phyloP scores from a whole-genome alignment of 2,797 vertebrate species.

The Aplochiton taeniatus region DNA sequence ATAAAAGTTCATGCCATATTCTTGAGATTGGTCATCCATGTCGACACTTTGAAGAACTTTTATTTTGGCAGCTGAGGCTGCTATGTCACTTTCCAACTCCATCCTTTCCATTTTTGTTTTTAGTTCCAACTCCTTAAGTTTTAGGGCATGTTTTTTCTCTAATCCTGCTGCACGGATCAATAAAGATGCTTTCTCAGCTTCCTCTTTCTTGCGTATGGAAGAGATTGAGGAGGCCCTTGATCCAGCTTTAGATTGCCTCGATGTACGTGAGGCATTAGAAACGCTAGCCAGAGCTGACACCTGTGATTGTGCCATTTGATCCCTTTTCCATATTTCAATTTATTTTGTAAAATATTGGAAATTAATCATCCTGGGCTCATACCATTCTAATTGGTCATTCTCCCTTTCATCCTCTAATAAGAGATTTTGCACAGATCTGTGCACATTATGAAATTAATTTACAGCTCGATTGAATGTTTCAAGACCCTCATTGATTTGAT shows the following conservation, averaged over 20 bases:
- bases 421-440: slow-evolving; percentile 8
- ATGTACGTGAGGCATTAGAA: background rate
- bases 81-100: background rate
- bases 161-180: slow-evolving; percentile 1
- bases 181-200: background rate
- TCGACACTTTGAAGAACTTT: too few species aligned
- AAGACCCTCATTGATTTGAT: background rate
- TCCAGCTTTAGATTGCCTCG: background rate
- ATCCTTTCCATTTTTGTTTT: slow-evolving; percentile 8
- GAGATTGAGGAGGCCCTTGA: background rate
- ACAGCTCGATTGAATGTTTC: background rate
- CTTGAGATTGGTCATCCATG: too few species aligned
- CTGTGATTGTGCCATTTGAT: background rate
- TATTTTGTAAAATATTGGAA: slow-evolving; percentile 6
- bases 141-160: background rate
- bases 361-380: slow-evolving; percentile 12
- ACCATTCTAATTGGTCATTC: slow-evolving; percentile 9
- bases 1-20: too few species aligned
- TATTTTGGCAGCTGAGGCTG: background rate
- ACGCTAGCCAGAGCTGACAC: background rate
- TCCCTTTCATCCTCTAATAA: slow-evolving; percentile 13
- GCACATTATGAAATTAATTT: background rate
- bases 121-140: background rate
- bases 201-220: background rate
- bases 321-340: slow-evolving; percentile 6